Base-by-base conservation (phyloP, 2,113 vertebrate species). In the Clarias gariepinus region DNA sequence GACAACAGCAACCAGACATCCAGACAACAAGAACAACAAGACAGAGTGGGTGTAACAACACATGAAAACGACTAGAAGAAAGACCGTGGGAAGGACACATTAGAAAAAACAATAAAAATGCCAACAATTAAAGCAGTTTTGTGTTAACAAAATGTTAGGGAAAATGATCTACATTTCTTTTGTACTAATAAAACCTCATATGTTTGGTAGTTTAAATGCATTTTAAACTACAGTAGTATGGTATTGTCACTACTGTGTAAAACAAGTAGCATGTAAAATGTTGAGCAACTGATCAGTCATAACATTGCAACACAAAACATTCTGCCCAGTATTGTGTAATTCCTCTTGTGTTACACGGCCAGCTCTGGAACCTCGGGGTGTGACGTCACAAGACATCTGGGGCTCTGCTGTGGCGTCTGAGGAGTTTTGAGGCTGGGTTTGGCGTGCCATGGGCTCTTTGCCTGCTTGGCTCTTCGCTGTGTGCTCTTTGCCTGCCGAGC, bases 11-110 rank as follows among this genome's bases (percentile, higher is more conserved):
- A 81, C 12, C 5, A 36, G 79, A 63, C 58, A 81, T 9, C 58
- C 19, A 47, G 63, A 81, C 58, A 81, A 63, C 78, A 30, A 36
- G 55, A 80, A 21, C 77, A 52, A 47, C 36, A 23, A 81, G 79
- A 63, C 19, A 3, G 3, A 41, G 61, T 25, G 58, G 33, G 79
- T 81, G 30, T 63, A 41, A 47, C 10, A 18, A 7, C 58, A 81
- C 58, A 81, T 58, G 76, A 78, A 57, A 57, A 28, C 1, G 76
- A 79, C 8, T 1, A 58, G 25, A 21, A 13, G 78, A 60, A 80
- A 36, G 78, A 60, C 52, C 6, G 76, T 80, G 28, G 30, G 57
- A 82, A 28, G 21, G 12, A 41, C 12, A 1, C 30, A 81, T 41
- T 60, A 81, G 53, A 57, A 41, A 47, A 81, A 82, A 82, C 33